phyloP scores from a whole-genome alignment of 2,797 vertebrate genomes.

The Channallabes apus region DNA sequence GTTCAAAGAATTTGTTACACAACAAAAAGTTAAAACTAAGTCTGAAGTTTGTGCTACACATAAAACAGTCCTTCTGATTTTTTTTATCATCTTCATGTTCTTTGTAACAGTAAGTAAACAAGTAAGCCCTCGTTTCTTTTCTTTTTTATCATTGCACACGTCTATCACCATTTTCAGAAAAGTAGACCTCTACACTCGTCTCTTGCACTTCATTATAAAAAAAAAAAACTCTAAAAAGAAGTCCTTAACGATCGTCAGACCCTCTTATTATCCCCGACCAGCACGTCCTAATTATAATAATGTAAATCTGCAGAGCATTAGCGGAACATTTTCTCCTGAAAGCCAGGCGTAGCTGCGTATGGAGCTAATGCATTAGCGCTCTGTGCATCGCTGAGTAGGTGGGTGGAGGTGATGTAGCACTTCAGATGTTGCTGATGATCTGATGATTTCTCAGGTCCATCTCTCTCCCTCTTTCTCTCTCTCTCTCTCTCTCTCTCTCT shows the following conservation, averaged over 20 bases:
- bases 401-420: slow-evolving; percentile 46
- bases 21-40: neutral
- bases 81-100: neutral
- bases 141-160: neutral
- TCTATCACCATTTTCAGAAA: neutral
- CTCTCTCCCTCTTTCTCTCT: slow-evolving; percentile 35
- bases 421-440: slow-evolving; percentile 49
- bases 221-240: slow-evolving; percentile 1
- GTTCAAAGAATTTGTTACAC: neutral
- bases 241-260: neutral
- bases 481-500: slow-evolving; percentile 1
- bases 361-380: slow-evolving; percentile 45
- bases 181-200: neutral
- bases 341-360: slow-evolving; percentile 21
- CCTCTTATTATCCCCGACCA: slow-evolving; percentile 2
- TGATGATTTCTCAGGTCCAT: slow-evolving; percentile 51
- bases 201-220: slow-evolving; percentile 5
- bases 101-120: neutral
- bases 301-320: slow-evolving; percentile 14
- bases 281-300: slow-evolving; percentile 15
- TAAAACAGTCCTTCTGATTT: neutral
- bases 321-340: slow-evolving; percentile 37
- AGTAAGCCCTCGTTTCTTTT: neutral
- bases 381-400: slow-evolving; percentile 44
- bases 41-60: neutral